phyloP scores from a whole-genome alignment of 2,888 invertebrate species.

The Drosophila planitibia region DNA sequence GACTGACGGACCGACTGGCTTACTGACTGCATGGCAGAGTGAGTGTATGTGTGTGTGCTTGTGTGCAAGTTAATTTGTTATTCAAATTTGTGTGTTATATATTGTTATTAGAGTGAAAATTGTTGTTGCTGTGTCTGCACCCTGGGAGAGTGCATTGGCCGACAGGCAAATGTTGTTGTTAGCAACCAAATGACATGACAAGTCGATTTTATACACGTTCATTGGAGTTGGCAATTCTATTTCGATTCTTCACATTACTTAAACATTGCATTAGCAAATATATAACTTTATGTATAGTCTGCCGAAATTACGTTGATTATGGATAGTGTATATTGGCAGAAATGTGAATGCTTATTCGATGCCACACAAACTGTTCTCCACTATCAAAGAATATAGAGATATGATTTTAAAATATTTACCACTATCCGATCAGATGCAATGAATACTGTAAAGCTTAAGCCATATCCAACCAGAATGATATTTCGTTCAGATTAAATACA shows the following conservation, averaged over 20 bases:
- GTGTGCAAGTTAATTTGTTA: slow-evolving; percentile 75
- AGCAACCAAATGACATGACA: slow-evolving; percentile 55
- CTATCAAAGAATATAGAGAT: not conserved
- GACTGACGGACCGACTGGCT: slow-evolving; percentile 17
- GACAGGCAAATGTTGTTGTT: slow-evolving; percentile 46
- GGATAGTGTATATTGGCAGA: not conserved
- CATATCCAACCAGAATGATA: not conserved
- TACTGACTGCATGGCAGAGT: slow-evolving; percentile 59
- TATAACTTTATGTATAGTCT: not conserved
- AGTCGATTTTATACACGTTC: slow-evolving; percentile 33
- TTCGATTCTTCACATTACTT: slow-evolving; percentile 5
- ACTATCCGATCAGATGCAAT: not conserved
- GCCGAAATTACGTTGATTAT: not conserved
- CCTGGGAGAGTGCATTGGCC: slow-evolving; percentile 64
- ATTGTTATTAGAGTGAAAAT: slow-evolving; percentile 78
- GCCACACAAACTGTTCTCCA: not conserved
- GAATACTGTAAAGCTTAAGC: not conserved
- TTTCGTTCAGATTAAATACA: not conserved
- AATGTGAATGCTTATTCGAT: not conserved
- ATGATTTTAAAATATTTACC: not conserved
- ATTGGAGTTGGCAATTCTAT: slow-evolving; percentile 9
- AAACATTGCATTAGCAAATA: not conserved
- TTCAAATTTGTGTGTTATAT: slow-evolving; percentile 81
- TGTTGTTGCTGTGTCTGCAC: slow-evolving; percentile 48
- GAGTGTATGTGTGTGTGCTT: slow-evolving; percentile 39